Evolutionary conservation across 2,888 invertebrate species (phyloP), one percentile per base, ranked within the genome.

Genomic region (Harpalus rufipes): DNA sequence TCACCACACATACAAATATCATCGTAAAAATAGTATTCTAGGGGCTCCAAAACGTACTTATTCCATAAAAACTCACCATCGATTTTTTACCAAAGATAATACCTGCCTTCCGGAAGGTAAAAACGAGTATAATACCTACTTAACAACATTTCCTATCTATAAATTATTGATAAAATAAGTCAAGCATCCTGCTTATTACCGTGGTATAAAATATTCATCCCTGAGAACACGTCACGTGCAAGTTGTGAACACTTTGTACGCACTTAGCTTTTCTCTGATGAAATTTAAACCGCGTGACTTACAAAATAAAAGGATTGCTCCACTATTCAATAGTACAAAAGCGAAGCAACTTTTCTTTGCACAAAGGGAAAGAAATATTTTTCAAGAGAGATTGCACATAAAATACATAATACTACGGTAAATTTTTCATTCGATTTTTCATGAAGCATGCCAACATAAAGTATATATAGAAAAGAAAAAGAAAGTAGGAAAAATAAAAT

Each of bases 371-470:
- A 51, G 44, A 51, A 61, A 61, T 16, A 14, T 21, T 14, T 16
- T n/a, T 18, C 32, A 32, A 32, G 32, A 7, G 21, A 61, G 59
- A 61, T 61, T 61, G 59, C 16, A 21, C n/a, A 61, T 61, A 16
- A 61, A 61, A 61, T 61, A 61, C n/a, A 61, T 61, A 61, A 61
- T 61, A 61, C 10, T 18, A 16, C 18, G 59, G 0, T 61, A 21
- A 61, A 61, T 18, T 18, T 61, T 61, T 61, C 59, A 61, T 61
- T 61, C 21, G 18, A 61, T 18, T 18, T 61, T 61, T 61, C 59
- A 61, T 61, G 18, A 61, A 61, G 8, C 3, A 61, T 7, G 2
- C 12, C 8, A 12, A 51, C 2, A 12, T 51, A 10, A 44, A 0
- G 3, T 5, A 32, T 32, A 0, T 0, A 32, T 32, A 32, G 32